Conservation (phyloP, 2,113 vertebrate species). For the Ictidomys tridecemlineatus region DNA sequence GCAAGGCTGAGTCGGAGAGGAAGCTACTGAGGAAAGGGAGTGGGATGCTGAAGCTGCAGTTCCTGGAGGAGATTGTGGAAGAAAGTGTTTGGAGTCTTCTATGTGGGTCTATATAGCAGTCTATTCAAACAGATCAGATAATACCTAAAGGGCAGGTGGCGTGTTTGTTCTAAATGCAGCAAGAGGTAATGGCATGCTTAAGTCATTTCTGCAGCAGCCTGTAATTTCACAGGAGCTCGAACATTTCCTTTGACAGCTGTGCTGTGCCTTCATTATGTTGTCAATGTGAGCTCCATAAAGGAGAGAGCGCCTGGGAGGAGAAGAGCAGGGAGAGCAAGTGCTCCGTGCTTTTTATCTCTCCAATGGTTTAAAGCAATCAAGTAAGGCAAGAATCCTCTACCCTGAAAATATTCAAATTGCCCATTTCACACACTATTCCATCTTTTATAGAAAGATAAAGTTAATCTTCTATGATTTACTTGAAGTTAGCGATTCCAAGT, state of each 20-base stretch:
- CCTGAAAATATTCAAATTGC: constrained; percentile 73
- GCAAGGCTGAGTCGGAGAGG: not conserved
- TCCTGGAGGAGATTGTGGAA: constrained; percentile 48
- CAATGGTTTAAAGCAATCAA: constrained; percentile 78
- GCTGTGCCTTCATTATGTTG: constrained; percentile 79
- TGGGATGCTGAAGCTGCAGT: constrained; percentile 53
- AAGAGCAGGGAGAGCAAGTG: constrained; percentile 68
- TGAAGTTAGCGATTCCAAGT: constrained; percentile 66
- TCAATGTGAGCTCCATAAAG: constrained; percentile 73
- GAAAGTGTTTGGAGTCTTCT: constrained; percentile 59
- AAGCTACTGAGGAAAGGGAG: not conserved
- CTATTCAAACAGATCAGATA: constrained; percentile 81
- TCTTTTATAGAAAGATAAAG: constrained; percentile 79
- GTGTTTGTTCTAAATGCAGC: constrained; percentile 85
- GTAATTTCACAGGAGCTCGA: constrained; percentile 81
- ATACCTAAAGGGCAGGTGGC: constrained; percentile 81
- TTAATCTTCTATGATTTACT: constrained; percentile 83
- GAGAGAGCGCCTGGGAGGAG: constrained; percentile 63
- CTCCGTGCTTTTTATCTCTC: constrained; percentile 73
- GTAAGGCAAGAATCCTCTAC: constrained; percentile 64
- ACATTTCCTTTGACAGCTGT: constrained; percentile 82
- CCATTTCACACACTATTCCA: constrained; percentile 64
- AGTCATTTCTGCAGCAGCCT: constrained; percentile 80
- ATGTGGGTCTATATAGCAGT: constrained; percentile 54
- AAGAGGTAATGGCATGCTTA: constrained; percentile 83